These are phyloP conservation scores for Oopsacas minuta DNA, from an alignment of 37 sponge, comb jelly and placozoan genomes.

Conservation along the genomic window DNA sequence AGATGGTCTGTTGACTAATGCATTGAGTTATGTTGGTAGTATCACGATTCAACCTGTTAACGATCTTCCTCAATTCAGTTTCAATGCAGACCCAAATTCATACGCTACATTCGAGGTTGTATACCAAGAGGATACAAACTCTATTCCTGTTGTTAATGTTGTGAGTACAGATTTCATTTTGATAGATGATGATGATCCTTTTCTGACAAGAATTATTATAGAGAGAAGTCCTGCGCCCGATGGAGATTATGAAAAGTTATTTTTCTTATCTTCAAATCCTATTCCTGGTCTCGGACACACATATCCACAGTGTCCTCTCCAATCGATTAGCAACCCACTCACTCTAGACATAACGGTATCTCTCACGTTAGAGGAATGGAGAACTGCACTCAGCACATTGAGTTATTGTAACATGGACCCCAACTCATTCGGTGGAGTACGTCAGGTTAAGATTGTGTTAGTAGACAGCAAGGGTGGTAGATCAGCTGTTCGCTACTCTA, in stretches of 20 bases:
- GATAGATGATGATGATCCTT: conserved; percentile 60
- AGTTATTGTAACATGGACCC: conserved; percentile 74
- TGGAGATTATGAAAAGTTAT: not conserved
- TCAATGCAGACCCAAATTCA: not conserved
- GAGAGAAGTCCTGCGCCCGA: not conserved
- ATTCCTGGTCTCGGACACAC: not conserved
- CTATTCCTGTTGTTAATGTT: conserved; percentile 34
- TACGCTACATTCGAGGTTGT: not conserved
- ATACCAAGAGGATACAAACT: not conserved
- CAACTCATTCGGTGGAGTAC: conserved; percentile 33
- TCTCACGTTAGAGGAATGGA: conserved; percentile 35
- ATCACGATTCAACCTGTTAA: conserved; percentile 50
- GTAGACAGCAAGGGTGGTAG: conserved; percentile 43
- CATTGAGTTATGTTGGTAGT: conserved; percentile 22
- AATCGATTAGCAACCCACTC: not conserved
- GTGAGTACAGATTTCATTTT: not conserved
- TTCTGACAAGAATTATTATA: conserved; percentile 18
- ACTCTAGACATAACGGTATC: conserved; percentile 6
- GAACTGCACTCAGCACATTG: conserved; percentile 32
- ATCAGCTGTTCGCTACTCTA: conserved; percentile 27
- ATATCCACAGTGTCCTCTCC: not conserved
- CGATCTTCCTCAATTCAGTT: conserved; percentile 47
- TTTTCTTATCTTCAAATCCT: conserved; percentile 1
- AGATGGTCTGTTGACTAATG: conserved; percentile 52
- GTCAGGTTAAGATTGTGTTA: conserved; percentile 46